These are phyloP conservation scores for Aplochiton taeniatus DNA, from an alignment of 2,797 vertebrate genomes.

Conservation along the genomic window DNA sequence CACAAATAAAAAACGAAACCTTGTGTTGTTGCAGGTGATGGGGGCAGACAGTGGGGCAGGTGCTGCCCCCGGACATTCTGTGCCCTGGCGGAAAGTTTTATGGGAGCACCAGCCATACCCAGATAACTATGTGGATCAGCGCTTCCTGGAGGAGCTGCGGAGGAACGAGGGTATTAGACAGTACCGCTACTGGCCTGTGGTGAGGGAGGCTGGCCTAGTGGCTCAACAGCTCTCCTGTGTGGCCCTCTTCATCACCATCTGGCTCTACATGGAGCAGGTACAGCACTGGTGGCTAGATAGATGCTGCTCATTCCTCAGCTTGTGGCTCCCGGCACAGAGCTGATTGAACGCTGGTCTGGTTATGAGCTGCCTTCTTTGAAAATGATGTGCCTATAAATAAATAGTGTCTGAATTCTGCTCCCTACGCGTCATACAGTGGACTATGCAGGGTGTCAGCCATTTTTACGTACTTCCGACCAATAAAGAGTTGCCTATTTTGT, in stretches of 20 bases:
- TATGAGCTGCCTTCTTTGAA: no score
- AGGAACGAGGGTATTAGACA: constrained; percentile 88
- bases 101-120: constrained; percentile 91
- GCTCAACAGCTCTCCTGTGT: constrained; percentile 96
- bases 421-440: no score
- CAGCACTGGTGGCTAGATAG: constrained; percentile 11
- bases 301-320: no score
- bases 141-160: constrained; percentile 90
- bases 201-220: constrained; percentile 88
- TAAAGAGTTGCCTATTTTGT: no score
- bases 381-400: no score
- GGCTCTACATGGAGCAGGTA: constrained; percentile 95
- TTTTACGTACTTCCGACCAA: no score
- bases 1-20: neutral
- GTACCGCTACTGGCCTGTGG: constrained; percentile 89
- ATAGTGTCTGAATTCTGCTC: no score
- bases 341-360: no score
- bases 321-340: no score
- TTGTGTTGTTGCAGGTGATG: constrained; percentile 64
- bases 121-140: constrained; percentile 93
- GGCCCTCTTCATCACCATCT: constrained; percentile 89
- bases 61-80: constrained; percentile 49
- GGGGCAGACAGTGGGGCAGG: constrained; percentile 69
- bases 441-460: no score
- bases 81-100: constrained; percentile 91